Conservation (phyloP, 2,888 invertebrate genomes). For the Sycophila texana region DNA sequence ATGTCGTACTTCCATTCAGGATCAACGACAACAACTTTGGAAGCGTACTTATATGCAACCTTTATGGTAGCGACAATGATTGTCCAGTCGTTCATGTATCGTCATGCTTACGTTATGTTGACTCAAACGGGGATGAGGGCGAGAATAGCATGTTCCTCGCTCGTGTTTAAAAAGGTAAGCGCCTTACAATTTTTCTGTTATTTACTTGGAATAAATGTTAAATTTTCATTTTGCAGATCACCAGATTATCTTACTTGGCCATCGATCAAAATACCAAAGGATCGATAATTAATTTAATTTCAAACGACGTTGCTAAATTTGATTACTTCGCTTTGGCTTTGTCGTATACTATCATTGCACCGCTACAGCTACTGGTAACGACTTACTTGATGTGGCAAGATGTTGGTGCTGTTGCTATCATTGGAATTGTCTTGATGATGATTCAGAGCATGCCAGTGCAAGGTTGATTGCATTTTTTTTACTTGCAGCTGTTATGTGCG, state of each 20-base stretch:
- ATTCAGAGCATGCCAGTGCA: background rate
- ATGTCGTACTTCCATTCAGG: too few species aligned
- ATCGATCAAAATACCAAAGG: background rate
- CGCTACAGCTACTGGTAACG: background rate
- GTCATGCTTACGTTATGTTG: slow-evolving; percentile 63
- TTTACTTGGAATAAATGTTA: background rate
- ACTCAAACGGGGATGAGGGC: slow-evolving; percentile 83
- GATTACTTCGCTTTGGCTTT: background rate
- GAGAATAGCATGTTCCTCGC: slow-evolving; percentile 82
- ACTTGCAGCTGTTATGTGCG: too few species aligned
- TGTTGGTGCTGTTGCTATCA: background rate
- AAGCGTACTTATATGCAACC: background rate
- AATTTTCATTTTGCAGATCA: background rate
- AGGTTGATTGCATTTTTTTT: background rate
- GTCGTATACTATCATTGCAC: background rate
- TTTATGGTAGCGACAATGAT: background rate
- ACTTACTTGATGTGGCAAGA: background rate
- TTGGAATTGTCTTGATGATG: background rate
- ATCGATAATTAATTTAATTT: background rate
- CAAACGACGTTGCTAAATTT: background rate
- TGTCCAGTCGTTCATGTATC: background rate
- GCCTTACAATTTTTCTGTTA: too few species aligned
- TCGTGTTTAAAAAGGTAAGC: slow-evolving; percentile 84
- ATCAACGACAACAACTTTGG: too few species aligned
- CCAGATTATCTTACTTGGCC: background rate